These are phyloP conservation scores for Melieria crassipennis DNA, from an alignment of 2,888 invertebrate species.

Conservation along the genomic window DNA sequence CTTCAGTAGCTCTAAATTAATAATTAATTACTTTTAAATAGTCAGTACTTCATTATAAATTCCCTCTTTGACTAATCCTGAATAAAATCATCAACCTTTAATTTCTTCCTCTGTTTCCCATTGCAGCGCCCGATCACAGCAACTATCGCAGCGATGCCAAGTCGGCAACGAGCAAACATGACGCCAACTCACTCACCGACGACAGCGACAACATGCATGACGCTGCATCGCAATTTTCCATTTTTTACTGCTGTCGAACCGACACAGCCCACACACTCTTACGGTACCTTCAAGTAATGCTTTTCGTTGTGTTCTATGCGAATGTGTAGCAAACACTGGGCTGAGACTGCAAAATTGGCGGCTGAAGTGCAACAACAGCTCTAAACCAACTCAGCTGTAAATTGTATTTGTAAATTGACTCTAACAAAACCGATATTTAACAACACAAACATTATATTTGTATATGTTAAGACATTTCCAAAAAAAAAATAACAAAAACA, in stretches of 20 bases:
- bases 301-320: not conserved
- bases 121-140: slow-evolving; percentile 60
- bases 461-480: too few relatives aligned
- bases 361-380: not conserved
- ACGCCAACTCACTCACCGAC: slow-evolving; percentile 62
- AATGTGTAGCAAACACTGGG: slow-evolving; percentile 17
- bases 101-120: slow-evolving; percentile 16
- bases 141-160: slow-evolving; percentile 60
- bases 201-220: slow-evolving; percentile 50
- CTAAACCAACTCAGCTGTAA: slow-evolving; percentile 10
- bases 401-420: slow-evolving; percentile 1
- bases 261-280: slow-evolving; percentile 4
- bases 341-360: not conserved
- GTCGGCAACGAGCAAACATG: slow-evolving; percentile 53
- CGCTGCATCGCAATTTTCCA: not conserved
- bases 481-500: too few relatives aligned
- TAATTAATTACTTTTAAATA: too few relatives aligned
- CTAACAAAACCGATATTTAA: not conserved
- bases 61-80: too few relatives aligned
- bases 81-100: not conserved
- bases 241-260: not conserved
- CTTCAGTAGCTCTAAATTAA: too few relatives aligned
- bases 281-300: not conserved
- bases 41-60: too few relatives aligned
- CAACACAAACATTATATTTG: not conserved